A percentile compares a stretch with the other conserved stretches of the same genome.
phyloP scores from a whole-genome alignment of 2,797 vertebrate species.

The Taeniopygia guttata region DNA sequence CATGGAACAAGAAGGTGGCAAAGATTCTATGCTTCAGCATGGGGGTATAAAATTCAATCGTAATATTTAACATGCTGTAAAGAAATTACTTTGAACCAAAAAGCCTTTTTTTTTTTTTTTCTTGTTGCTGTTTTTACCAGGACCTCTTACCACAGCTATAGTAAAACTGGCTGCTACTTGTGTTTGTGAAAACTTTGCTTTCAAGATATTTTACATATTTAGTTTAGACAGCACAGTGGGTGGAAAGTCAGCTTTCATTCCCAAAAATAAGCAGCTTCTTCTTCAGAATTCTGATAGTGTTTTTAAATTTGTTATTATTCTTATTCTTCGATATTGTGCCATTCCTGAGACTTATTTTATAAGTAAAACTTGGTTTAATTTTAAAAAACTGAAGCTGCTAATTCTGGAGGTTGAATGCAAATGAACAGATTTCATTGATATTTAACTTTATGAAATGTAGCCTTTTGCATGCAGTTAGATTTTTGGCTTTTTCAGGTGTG shows the following conservation, averaged over 20 bases:
- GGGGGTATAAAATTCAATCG: background rate
- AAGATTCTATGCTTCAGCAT: conserved; percentile 14
- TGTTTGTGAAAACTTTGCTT: conserved; percentile 19
- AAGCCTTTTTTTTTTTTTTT: background rate
- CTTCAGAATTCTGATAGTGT: background rate
- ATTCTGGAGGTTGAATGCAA: background rate
- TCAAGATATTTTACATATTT: background rate
- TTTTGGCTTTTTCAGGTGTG: background rate
- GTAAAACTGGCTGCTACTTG: conserved; percentile 19
- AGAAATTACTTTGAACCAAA: conserved; percentile 12
- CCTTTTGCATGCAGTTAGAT: background rate
- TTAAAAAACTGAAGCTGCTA: background rate
- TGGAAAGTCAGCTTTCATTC: background rate
- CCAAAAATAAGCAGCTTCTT: background rate
- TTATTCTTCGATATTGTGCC: background rate
- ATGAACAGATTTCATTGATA: background rate
- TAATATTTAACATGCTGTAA: background rate
- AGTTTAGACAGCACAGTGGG: background rate
- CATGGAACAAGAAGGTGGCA: conserved; percentile 4
- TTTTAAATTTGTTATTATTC: background rate
- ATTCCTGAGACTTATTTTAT: background rate
- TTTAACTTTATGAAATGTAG: background rate
- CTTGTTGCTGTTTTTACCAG: background rate
- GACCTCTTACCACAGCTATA: background rate
- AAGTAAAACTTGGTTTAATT: background rate